phyloP scores from a whole-genome alignment of 2,888 invertebrate genomes.

The Phytoseiulus persimilis region DNA sequence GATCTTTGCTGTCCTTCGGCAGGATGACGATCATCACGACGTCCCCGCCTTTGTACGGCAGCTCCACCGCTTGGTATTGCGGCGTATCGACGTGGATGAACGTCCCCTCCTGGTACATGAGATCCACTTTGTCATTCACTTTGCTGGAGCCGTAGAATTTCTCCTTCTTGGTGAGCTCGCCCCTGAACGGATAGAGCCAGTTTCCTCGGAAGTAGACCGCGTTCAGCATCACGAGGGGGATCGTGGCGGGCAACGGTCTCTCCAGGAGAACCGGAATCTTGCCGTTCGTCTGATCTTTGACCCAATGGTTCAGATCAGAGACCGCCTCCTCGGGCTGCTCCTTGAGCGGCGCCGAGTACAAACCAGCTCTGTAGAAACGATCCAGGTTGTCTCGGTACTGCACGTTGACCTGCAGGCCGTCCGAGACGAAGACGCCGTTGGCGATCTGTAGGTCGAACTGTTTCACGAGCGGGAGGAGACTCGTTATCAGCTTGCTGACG shows the following conservation, averaged over 20 bases:
- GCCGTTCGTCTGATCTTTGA: constrained; percentile 49
- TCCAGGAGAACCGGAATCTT: constrained; percentile 59
- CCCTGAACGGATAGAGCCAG: constrained; percentile 61
- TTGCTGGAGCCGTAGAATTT: constrained; percentile 51
- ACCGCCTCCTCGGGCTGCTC: constrained; percentile 51
- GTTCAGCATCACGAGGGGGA: constrained; percentile 60
- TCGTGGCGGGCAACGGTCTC: constrained; percentile 55
- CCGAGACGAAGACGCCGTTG: constrained; percentile 22
- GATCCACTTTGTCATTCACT: constrained; percentile 53
- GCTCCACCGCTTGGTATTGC: constrained; percentile 58
- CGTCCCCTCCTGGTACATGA: constrained; percentile 61
- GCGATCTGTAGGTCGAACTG: constrained; percentile 31
- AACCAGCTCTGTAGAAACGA: constrained; percentile 8
- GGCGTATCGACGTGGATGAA: constrained; percentile 57
- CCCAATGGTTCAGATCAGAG: constrained; percentile 55
- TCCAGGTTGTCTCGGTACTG: not conserved
- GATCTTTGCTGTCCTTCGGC: constrained; percentile 26
- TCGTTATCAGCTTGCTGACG: constrained; percentile 8
- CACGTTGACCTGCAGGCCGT: not conserved
- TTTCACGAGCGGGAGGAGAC: not conserved
- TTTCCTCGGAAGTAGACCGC: constrained; percentile 65
- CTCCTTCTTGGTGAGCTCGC: constrained; percentile 52
- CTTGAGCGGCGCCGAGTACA: constrained; percentile 28
- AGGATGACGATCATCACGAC: constrained; percentile 23
- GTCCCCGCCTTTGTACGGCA: constrained; percentile 63